Evolutionary conservation across 2,113 vertebrate species (phyloP), one percentile per base, ranked within the genome.

Genomic region (Nothocercus julius): DNA sequence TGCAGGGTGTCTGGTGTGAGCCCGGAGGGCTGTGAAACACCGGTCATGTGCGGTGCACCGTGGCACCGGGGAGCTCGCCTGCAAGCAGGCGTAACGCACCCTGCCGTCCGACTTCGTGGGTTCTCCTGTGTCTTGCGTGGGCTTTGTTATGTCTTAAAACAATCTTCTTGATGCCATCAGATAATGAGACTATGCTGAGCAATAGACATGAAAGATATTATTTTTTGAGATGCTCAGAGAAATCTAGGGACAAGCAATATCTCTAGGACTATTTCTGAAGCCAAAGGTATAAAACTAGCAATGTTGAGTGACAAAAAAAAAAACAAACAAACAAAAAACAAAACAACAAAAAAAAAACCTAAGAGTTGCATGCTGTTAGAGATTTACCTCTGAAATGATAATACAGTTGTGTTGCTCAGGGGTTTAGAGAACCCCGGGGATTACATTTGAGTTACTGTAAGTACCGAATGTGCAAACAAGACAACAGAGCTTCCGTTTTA

Each of bases 51-150:
- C 59, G 20, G n/a, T 2, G 2, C 40, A 56, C 44, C 34, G 36
- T 36, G 36, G 9, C 72, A 5, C 8, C 47, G 36, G 47, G 18
- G 47, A 70, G 22, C 15, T 15, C 20, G 7, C 6, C 2, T 2
- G 34, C 16, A 17, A 6, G 17, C 13, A 17, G 1, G 9, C 22
- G 9, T 38, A 12, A 3, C 5, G 1, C 6, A 47, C 49, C 7
- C 38, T 20, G 18, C 28, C 6, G 28, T 44, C 47, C 63, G 51
- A 8, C 68, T 75, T 45, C 1, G 0, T 4, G 16, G 16, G 11
- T 49, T 66, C 44, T 62, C 34, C 2, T 5, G 1, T 19, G 13
- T 40, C 59, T 88, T 38, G 34, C 19, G 27, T 6, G 11, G 22
- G 9, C 42, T 80, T 83, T 70, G 27, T 36, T 69, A 34, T 3